These are phyloP conservation scores for Corythucha ciliata DNA, from an alignment of 2,888 invertebrate genomes.

Conservation along the genomic window DNA sequence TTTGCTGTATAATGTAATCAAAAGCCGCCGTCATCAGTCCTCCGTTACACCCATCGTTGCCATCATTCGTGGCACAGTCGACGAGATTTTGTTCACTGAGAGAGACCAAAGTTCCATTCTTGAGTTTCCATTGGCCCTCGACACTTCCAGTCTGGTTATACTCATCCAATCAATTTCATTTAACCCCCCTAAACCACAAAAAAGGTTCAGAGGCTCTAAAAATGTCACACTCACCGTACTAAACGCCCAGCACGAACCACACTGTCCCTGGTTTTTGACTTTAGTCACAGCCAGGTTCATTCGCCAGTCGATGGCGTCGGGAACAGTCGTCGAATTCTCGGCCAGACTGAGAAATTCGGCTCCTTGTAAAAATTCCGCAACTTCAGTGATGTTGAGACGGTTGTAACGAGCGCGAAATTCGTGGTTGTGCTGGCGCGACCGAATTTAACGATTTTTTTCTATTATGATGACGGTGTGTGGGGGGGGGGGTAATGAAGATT, in stretches of 20 bases:
- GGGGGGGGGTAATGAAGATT: no score
- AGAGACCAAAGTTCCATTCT: conserved; percentile 44
- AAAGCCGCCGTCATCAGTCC: conserved; percentile 48
- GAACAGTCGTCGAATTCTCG: no score
- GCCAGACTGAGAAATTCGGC: no score
- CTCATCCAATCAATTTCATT: no score
- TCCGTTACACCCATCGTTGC: conserved; percentile 48
- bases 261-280: conserved; percentile 75
- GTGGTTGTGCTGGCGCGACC: no score
- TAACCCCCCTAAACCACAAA: no score
- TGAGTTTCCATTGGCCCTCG: conserved; percentile 47
- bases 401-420: no score
- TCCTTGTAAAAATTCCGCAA: no score
- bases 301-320: conserved; percentile 83
- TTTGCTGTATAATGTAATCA: conserved; percentile 45
- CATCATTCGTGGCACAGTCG: conserved; percentile 47
- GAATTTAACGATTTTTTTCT: no score
- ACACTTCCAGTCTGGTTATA: conserved; percentile 52
- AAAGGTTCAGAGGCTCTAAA: not conserved
- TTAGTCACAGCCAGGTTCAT: conserved; percentile 73
- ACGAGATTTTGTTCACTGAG: conserved; percentile 50
- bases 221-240: conserved; percentile 54
- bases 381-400: no score
- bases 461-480: no score
- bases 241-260: conserved; percentile 77